A percentile compares a stretch with the other conserved stretches of the same genome.
Conservation (phyloP, 2,888 invertebrate genomes). For the Lutraria lutraria region DNA sequence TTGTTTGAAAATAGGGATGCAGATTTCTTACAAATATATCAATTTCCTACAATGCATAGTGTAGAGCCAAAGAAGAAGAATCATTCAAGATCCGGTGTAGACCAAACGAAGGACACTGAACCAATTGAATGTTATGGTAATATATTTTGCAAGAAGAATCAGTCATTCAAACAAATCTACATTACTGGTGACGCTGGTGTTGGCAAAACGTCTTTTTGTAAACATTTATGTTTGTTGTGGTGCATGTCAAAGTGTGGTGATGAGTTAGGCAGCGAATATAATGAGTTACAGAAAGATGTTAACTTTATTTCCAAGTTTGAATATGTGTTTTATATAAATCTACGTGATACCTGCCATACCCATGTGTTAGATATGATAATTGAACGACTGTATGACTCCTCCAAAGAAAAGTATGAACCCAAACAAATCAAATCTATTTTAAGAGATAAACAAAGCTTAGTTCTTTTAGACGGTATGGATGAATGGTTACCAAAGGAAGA, state of each 20-base stretch:
- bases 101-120: neutral
- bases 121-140: neutral
- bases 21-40: neutral
- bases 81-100: too few relatives aligned
- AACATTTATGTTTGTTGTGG: neutral
- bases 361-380: neutral
- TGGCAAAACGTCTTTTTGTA: neutral
- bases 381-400: neutral
- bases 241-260: neutral
- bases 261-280: neutral
- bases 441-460: conserved; percentile 10
- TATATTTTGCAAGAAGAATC: neutral
- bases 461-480: neutral
- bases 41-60: neutral
- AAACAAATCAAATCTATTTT: neutral
- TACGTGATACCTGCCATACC: neutral
- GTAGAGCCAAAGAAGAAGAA: too few relatives aligned
- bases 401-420: neutral
- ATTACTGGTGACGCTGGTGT: neutral
- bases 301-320: neutral
- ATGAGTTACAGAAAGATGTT: neutral
- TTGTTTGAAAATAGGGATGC: neutral
- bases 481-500: neutral
- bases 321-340: neutral
- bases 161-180: neutral